These are phyloP conservation scores for Mohoua ochrocephala DNA, from an alignment of 2,113 vertebrate species.

Conservation along the genomic window DNA sequence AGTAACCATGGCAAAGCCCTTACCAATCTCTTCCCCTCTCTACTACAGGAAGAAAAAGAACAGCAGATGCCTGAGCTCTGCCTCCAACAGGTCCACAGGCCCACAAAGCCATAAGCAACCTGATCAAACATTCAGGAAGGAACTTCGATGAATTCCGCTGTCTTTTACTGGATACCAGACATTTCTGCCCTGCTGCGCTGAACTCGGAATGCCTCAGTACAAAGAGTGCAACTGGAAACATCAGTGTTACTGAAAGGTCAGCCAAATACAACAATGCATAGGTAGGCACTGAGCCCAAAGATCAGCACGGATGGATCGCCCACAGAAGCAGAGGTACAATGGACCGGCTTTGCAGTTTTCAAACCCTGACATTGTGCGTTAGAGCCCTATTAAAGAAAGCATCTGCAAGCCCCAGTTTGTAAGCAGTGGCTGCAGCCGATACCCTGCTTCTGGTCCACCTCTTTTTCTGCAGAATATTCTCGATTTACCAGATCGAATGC, in stretches of 20 bases:
- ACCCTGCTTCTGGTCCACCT: not conserved
- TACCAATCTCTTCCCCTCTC: not conserved
- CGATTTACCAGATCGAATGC: not conserved
- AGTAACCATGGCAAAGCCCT: constrained; percentile 55
- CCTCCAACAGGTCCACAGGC: not conserved
- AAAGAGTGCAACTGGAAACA: constrained; percentile 26
- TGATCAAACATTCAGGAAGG: not conserved
- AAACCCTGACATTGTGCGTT: not conserved
- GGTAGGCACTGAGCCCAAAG: constrained; percentile 29
- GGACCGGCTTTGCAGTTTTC: constrained; percentile 15
- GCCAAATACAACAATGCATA: not conserved
- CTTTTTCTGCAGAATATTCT: constrained; percentile 25
- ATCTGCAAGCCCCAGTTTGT: not conserved
- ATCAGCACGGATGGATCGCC: not conserved
- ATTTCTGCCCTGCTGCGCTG: not conserved
- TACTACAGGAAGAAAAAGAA: not conserved
- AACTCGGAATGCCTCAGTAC: not conserved
- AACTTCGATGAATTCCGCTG: not conserved
- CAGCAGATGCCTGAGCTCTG: not conserved
- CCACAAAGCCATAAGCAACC: not conserved
- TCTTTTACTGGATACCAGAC: not conserved
- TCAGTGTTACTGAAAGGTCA: constrained; percentile 17
- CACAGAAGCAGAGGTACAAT: constrained; percentile 29
- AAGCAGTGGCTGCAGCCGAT: not conserved
- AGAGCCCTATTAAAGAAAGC: constrained; percentile 6